Evolutionary conservation across 2,113 vertebrate species (phyloP).

Genomic region (Edolisoma coerulescens): DNA sequence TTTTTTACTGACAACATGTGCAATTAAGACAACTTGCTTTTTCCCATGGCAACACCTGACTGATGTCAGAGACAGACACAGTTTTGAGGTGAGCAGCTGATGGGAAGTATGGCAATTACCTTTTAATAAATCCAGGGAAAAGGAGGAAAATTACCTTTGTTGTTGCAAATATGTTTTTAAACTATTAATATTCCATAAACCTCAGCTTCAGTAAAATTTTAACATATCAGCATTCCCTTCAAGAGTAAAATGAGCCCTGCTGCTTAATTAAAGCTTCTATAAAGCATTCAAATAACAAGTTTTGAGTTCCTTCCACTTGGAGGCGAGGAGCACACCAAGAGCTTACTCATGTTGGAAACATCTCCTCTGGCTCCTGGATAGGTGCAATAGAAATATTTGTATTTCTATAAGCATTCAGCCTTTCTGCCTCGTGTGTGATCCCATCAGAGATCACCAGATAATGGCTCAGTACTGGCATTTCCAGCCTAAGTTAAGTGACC

Average conservation of each 20-base stretch:
- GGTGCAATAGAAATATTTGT: neutral
- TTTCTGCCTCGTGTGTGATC: neutral
- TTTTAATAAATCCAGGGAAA: neutral
- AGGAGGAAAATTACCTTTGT: neutral
- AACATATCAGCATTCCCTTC: neutral
- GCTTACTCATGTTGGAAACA: neutral
- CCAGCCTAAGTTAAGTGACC: neutral
- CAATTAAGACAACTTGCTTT: conserved; percentile 5
- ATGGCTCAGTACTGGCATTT: neutral
- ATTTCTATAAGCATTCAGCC: neutral
- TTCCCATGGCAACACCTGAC: neutral
- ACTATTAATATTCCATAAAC: neutral
- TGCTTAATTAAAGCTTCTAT: neutral
- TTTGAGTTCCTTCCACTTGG: neutral
- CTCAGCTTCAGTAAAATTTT: neutral
- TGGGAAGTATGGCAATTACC: neutral
- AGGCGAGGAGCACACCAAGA: neutral
- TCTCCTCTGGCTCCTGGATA: neutral
- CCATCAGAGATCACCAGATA: neutral
- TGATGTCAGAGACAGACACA: neutral
- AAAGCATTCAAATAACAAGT: neutral
- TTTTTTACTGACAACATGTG: neutral
- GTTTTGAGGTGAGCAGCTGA: neutral
- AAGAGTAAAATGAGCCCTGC: neutral
- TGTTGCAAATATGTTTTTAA: neutral